A percentile compares a stretch with the other conserved stretches of the same genome.
These are phyloP conservation scores for Amblyornis subalaris DNA, from an alignment of 2,113 vertebrate genomes.

Conservation along the genomic window DNA sequence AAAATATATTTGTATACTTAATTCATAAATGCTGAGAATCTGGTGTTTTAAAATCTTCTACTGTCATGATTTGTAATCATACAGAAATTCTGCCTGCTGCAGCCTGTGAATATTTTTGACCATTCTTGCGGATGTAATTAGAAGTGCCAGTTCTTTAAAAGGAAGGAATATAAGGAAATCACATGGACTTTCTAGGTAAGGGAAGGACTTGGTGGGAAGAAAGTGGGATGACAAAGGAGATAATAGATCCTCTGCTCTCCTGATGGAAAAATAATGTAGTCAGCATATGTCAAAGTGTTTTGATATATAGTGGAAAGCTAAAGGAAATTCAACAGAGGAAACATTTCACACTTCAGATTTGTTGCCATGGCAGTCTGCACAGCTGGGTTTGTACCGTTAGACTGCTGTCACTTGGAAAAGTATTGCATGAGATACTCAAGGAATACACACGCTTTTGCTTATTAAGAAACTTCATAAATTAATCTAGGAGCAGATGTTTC, in stretches of 20 bases:
- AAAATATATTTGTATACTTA: not conserved
- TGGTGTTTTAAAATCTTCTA: not conserved
- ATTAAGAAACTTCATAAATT: not conserved
- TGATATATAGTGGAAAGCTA: not conserved
- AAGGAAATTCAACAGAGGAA: not conserved
- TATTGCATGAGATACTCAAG: not conserved
- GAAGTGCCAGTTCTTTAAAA: not conserved
- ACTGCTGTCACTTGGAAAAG: not conserved
- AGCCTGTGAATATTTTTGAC: not conserved
- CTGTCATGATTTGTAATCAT: not conserved
- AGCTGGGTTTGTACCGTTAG: not conserved
- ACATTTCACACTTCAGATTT: not conserved
- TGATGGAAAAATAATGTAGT: not conserved
- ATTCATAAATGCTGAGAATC: not conserved
- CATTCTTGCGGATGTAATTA: not conserved
- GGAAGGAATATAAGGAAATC: not conserved
- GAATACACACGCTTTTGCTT: not conserved
- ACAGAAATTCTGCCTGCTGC: not conserved
- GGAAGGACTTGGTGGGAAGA: not conserved
- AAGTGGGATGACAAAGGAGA: not conserved
- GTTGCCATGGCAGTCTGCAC: not conserved
- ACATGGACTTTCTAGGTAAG: not conserved
- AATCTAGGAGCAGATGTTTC: not conserved
- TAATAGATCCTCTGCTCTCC: not conserved
- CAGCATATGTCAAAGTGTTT: not conserved